Evolutionary conservation across 2,113 vertebrate species (phyloP).

Genomic region (Paraplagusia blochii): DNA sequence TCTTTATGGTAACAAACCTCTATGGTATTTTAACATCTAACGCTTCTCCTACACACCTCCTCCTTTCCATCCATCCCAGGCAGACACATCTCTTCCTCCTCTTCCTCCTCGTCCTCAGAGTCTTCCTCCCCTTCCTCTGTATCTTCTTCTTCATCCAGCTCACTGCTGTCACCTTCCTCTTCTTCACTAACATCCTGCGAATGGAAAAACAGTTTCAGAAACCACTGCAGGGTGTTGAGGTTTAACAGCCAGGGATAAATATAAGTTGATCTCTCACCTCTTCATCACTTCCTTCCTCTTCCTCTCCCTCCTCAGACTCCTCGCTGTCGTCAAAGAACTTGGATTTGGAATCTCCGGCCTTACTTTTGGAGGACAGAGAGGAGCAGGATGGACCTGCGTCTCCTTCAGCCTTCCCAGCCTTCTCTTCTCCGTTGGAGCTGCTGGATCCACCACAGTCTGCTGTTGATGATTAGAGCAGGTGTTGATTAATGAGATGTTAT

Average conservation of each 20-base stretch:
- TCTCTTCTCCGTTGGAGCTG: slow-evolving; percentile 59
- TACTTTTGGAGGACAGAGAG: slow-evolving; percentile 80
- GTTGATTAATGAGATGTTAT: neutral
- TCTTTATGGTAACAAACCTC: no score
- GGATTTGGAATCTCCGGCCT: slow-evolving; percentile 84
- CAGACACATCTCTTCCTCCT: slow-evolving; percentile 92
- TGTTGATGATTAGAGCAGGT: slow-evolving; percentile 30
- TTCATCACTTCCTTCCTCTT: slow-evolving; percentile 76
- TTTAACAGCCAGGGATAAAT: neutral
- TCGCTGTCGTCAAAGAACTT: slow-evolving; percentile 98
- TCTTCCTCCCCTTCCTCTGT: slow-evolving; percentile 80
- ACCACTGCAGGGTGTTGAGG: neutral
- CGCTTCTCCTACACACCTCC: slow-evolving; percentile 77
- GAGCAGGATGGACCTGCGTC: slow-evolving; percentile 96
- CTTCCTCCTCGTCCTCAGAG: slow-evolving; percentile 74
- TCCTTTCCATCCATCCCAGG: slow-evolving; percentile 98
- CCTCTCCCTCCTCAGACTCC: slow-evolving; percentile 90
- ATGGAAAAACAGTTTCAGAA: neutral
- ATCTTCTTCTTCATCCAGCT: slow-evolving; percentile 85
- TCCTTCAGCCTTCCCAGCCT: slow-evolving; percentile 78
- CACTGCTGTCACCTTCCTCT: slow-evolving; percentile 82
- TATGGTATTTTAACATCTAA: no score
- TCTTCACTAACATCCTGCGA: slow-evolving; percentile 93
- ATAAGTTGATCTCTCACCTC: slow-evolving; percentile 64
- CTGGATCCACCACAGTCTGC: slow-evolving; percentile 70